Percentiles rank a stretch among this genome's conserved stretches.
phyloP scores from a whole-genome alignment of 2,797 vertebrate genomes.

The Hybognathus amarus region DNA sequence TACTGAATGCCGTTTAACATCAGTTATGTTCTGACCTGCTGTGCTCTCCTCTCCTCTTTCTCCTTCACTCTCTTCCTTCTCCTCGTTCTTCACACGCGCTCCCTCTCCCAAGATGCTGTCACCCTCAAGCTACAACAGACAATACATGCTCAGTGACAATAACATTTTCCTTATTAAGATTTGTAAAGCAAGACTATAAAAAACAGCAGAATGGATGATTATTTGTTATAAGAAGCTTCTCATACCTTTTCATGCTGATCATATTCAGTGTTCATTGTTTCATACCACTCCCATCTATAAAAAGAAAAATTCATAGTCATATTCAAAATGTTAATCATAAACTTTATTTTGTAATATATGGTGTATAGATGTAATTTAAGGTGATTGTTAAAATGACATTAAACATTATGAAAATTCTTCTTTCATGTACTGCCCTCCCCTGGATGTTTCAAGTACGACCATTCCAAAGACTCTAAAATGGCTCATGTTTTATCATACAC shows the following conservation, averaged over 20 bases:
- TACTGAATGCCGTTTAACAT: background rate
- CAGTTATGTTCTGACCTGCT: slow-evolving; percentile 52
- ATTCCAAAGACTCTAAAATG: background rate
- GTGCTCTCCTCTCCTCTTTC: slow-evolving; percentile 57
- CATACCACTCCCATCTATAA: slow-evolving; percentile 44
- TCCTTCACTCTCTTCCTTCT: slow-evolving; percentile 76
- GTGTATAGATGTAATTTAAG: background rate
- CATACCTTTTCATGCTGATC: slow-evolving; percentile 69
- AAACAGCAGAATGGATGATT: background rate
- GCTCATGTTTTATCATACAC: background rate
- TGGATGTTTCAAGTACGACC: slow-evolving; percentile 19
- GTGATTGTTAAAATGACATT: background rate
- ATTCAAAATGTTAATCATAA: background rate
- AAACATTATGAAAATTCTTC: background rate
- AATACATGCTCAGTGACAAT: slow-evolving; percentile 2
- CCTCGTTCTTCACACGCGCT: slow-evolving; percentile 75
- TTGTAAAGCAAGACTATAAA: background rate
- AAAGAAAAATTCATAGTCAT: background rate
- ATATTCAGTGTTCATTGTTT: slow-evolving; percentile 59
- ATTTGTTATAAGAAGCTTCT: slow-evolving; percentile 30
- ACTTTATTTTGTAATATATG: background rate
- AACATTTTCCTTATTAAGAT: background rate
- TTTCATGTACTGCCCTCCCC: slow-evolving; percentile 35
- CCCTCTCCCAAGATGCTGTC: slow-evolving; percentile 56
- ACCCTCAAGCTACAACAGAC: slow-evolving; percentile 21